These are phyloP conservation scores for Cheumatopsyche charites DNA, from an alignment of 1,140 invertebrate genomes.

Conservation along the genomic window DNA sequence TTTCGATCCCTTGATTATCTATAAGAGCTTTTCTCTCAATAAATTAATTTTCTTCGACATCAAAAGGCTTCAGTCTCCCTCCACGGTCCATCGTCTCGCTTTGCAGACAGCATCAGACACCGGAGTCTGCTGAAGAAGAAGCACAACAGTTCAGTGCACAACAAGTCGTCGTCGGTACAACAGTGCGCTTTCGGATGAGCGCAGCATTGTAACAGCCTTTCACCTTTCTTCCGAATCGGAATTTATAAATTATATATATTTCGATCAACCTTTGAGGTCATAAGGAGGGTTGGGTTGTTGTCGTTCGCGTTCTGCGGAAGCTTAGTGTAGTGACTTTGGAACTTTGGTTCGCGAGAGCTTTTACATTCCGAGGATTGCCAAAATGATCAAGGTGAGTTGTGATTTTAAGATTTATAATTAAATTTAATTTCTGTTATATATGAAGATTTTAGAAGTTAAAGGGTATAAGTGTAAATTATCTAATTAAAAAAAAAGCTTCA, in stretches of 20 bases:
- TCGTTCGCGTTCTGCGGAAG: background rate
- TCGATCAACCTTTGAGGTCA: too few species aligned
- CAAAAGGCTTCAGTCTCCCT: background rate
- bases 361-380: background rate
- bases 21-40: too few species aligned
- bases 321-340: slow-evolving; percentile 2
- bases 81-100: too few species aligned
- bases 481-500: too few species aligned
- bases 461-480: too few species aligned
- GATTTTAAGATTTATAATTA: too few species aligned
- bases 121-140: slow-evolving; percentile 1
- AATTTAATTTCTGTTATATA: too few species aligned
- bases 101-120: background rate
- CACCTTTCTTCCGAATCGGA: slow-evolving; percentile 4
- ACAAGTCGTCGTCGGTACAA: slow-evolving; percentile 29
- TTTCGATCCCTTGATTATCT: too few species aligned
- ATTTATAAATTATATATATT: too few species aligned
- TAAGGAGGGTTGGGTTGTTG: too few species aligned
- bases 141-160: slow-evolving; percentile 20
- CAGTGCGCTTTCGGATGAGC: slow-evolving; percentile 11
- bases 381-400: slow-evolving; percentile 24
- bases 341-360: background rate
- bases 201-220: slow-evolving; percentile 5
- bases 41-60: too few species aligned
- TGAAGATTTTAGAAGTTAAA: too few species aligned